phyloP scores from a whole-genome alignment of 2,113 vertebrate genomes.

The Silurus meridionalis region DNA sequence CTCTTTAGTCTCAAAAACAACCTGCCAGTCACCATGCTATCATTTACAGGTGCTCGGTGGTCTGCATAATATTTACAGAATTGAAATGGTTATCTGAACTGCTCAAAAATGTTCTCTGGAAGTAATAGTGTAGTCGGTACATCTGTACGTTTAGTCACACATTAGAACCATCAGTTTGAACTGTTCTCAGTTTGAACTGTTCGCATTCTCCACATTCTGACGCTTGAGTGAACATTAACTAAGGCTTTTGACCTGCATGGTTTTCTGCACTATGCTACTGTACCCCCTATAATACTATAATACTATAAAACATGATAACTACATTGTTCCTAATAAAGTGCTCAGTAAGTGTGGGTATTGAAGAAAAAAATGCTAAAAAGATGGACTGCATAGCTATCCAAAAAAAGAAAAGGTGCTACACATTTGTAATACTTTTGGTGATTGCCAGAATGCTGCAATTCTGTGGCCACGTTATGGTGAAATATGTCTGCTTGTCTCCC shows the following conservation, averaged over 20 bases:
- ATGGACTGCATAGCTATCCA: not conserved
- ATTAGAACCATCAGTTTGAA: too few relatives aligned
- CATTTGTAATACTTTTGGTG: not conserved
- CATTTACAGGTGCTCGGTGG: constrained; percentile 30
- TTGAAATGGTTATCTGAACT: constrained; percentile 18
- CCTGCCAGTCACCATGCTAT: constrained; percentile 36
- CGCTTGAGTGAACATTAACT: not conserved
- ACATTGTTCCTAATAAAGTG: not conserved
- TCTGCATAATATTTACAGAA: constrained; percentile 18
- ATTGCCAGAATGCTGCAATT: not conserved
- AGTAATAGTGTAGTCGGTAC: not conserved
- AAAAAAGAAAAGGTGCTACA: not conserved
- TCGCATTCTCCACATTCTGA: not conserved
- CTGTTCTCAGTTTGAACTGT: too few relatives aligned
- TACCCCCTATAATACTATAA: not conserved
- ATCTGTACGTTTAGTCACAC: not conserved
- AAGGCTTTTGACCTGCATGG: not conserved
- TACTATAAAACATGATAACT: not conserved
- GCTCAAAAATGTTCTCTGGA: constrained; percentile 27
- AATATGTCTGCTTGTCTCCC: constrained; percentile 8
- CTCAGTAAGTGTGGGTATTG: not conserved
- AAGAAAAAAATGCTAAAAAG: not conserved
- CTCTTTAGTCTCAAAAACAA: constrained; percentile 39
- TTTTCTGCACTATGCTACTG: not conserved
- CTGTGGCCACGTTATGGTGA: not conserved